Evolutionary conservation across 92 coral and sea anemone species (phyloP).

Genomic region (Phenganax marumi): DNA sequence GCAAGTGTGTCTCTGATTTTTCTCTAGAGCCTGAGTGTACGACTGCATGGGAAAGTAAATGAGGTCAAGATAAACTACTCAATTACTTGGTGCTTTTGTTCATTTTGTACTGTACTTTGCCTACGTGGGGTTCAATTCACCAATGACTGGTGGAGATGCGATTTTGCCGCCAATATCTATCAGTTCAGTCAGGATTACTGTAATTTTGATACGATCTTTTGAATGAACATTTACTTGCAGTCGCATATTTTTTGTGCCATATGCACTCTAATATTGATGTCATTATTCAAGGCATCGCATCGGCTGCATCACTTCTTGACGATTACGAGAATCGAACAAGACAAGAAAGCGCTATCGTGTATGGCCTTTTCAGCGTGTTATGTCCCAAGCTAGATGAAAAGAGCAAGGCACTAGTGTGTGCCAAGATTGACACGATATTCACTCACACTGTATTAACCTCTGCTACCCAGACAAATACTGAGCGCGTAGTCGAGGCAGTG

Average conservation of each 20-base stretch:
- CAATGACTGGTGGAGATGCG: too few relatives aligned
- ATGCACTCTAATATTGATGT: neutral
- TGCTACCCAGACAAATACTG: conserved; percentile 63
- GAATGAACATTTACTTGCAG: too few relatives aligned
- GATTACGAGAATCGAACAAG: conserved; percentile 82
- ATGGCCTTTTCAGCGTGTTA: conserved; percentile 70
- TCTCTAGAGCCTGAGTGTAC: too few relatives aligned
- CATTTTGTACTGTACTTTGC: too few relatives aligned
- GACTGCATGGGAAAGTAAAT: too few relatives aligned
- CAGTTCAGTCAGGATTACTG: too few relatives aligned
- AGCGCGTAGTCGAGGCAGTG: conserved; percentile 68
- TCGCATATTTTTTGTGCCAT: neutral
- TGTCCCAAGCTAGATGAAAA: conserved; percentile 67
- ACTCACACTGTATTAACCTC: conserved; percentile 89
- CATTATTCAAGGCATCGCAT: conserved; percentile 12
- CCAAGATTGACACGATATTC: conserved; percentile 75
- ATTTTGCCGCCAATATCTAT: too few relatives aligned
- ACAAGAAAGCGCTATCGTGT: conserved; percentile 84
- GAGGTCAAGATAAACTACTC: too few relatives aligned
- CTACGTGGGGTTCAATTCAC: too few relatives aligned
- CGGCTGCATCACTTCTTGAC: conserved; percentile 66
- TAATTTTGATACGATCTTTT: too few relatives aligned
- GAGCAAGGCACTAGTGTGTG: conserved; percentile 68
- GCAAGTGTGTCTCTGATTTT: neutral
- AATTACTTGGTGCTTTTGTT: too few relatives aligned